phyloP scores from a whole-genome alignment of 2,888 invertebrate species.

The Athalia rosae region DNA sequence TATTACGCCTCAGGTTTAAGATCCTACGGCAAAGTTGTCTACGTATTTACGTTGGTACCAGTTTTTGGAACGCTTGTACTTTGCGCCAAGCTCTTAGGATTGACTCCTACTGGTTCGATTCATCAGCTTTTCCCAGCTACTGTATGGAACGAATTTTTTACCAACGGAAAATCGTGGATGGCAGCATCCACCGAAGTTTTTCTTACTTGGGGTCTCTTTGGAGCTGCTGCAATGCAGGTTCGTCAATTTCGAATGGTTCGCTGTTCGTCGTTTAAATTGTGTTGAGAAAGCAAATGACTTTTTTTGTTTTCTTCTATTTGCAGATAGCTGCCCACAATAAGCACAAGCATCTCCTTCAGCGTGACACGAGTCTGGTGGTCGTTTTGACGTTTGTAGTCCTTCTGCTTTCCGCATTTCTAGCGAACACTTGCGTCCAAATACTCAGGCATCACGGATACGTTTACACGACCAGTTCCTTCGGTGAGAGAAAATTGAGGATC shows the following conservation, averaged over 20 bases:
- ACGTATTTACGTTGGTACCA: conserved; percentile 86
- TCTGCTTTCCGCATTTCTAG: conserved; percentile 85
- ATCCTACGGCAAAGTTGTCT: conserved; percentile 89
- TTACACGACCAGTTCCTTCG: conserved; percentile 90
- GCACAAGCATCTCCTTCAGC: conserved; percentile 79
- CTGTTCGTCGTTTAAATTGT: conserved; percentile 33
- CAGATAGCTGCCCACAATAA: conserved; percentile 84
- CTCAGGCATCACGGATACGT: conserved; percentile 83
- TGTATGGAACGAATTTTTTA: conserved; percentile 89
- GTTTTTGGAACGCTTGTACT: conserved; percentile 84
- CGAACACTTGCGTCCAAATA: conserved; percentile 88
- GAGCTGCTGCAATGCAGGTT: conserved; percentile 86
- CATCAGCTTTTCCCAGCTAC: conserved; percentile 86
- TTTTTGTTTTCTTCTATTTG: conserved; percentile 24
- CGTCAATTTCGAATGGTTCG: conserved; percentile 21
- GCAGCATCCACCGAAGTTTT: conserved; percentile 93
- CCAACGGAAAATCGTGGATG: conserved; percentile 90
- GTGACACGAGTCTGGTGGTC: conserved; percentile 81
- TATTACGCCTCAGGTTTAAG: conserved; percentile 77
- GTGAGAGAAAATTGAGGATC: conserved; percentile 75
- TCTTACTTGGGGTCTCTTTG: conserved; percentile 90
- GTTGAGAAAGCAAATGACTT: background rate
- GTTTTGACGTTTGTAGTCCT: conserved; percentile 85
- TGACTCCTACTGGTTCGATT: conserved; percentile 80
- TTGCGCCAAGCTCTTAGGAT: conserved; percentile 84